Conservation (phyloP, 1,140 invertebrate species). For the Kradibia gibbosae region DNA sequence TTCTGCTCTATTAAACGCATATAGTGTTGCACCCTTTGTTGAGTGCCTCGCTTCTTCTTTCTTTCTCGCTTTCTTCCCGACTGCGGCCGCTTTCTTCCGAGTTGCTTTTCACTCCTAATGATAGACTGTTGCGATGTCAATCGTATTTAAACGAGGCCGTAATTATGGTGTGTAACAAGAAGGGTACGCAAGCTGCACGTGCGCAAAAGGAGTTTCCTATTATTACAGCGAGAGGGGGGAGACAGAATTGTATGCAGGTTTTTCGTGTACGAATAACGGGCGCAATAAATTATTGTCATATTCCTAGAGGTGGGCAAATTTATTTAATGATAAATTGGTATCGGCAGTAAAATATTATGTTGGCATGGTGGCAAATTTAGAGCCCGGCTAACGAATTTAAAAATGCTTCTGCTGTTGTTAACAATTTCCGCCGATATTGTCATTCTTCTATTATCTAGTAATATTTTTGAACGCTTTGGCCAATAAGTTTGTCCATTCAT, state of each 20-base stretch:
- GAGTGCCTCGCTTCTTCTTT: background rate
- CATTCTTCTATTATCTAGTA: background rate
- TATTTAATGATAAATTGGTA: background rate
- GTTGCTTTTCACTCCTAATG: conserved; percentile 21
- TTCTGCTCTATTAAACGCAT: background rate
- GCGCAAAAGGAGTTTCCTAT: conserved; percentile 13
- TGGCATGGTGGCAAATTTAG: background rate
- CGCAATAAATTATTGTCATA: conserved; percentile 17
- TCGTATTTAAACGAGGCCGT: conserved; percentile 20
- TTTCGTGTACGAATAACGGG: conserved; percentile 10
- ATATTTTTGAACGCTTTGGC: background rate
- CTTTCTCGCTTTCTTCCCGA: background rate
- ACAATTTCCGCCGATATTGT: background rate
- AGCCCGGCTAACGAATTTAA: background rate
- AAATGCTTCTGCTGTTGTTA: background rate
- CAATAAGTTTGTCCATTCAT: background rate
- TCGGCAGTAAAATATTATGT: background rate
- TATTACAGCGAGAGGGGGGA: background rate
- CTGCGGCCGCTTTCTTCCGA: background rate
- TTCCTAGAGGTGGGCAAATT: background rate
- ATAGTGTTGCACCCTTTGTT: background rate
- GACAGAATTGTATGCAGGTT: background rate
- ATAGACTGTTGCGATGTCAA: conserved; percentile 15
- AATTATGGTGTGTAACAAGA: conserved; percentile 4
- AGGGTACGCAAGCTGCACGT: conserved; percentile 21